These are phyloP conservation scores for Amphiura filiformis DNA, from an alignment of 35 echinoderm and acorn worm genomes.

Conservation along the genomic window DNA sequence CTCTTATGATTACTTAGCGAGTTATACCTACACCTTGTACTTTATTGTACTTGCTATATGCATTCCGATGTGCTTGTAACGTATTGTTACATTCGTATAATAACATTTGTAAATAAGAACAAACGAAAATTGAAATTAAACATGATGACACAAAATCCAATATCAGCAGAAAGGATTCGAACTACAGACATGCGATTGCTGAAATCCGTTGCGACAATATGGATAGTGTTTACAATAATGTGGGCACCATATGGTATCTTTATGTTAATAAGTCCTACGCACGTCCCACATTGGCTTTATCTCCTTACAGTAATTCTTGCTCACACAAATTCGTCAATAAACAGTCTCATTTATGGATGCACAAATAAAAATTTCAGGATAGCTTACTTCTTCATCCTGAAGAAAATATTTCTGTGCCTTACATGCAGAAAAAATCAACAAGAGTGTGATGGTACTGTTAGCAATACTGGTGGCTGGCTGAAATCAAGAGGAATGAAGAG, in stretches of 20 bases:
- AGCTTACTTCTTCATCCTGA: slow-evolving; percentile 28
- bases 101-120: background rate
- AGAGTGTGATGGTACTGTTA: no score
- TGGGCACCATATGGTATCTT: slow-evolving; percentile 71
- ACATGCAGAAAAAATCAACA: no score
- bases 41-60: background rate
- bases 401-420: background rate
- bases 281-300: slow-evolving; percentile 41
- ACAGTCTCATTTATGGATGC: slow-evolving; percentile 75
- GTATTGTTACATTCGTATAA: background rate
- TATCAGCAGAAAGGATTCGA: no score
- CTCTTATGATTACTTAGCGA: slow-evolving; percentile 17
- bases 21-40: slow-evolving; percentile 45
- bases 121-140: background rate
- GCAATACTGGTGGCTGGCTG: no score
- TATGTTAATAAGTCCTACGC: slow-evolving; percentile 42
- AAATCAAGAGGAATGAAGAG: no score
- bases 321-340: slow-evolving; percentile 69
- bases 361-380: slow-evolving; percentile 70
- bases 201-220: slow-evolving; percentile 41
- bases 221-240: slow-evolving; percentile 75
- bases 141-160: no score
- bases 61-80: background rate
- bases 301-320: slow-evolving; percentile 57
- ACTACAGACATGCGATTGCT: slow-evolving; percentile 48